Evolutionary conservation across 1,140 invertebrate genomes (phyloP), one percentile per base, ranked within the genome.

Genomic region (Drosophila lacertosa): DNA sequence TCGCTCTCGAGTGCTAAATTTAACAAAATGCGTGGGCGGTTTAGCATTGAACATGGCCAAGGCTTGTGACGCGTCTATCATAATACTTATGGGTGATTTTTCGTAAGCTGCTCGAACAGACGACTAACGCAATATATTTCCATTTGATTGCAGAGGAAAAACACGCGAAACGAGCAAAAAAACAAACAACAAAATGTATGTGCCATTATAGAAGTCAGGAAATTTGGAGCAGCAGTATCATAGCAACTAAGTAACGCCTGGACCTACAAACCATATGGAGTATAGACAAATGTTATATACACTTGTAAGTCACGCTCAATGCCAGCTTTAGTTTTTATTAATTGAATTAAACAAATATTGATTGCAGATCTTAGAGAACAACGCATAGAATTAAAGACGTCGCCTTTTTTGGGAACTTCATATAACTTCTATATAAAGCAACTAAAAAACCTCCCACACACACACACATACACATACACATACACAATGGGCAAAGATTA

Each of bases 401-500:
- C 48, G 33, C 32, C 51, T 33, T 33, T 40, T 67, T 71, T 40
- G 58, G 18, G 29, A 37, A 39, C 64, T 42, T 32, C 50, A 22
- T 26, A 48, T 20, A 48, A 20, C 16, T 29, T 29, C 7, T 53
- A 32, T 53, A 54, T 47, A 72, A 47, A 67, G 18, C 20, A 65
- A 51, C 45, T 48, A n/a, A 47, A 47, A 40, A 42, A 22, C 53
- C 16, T 33, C 35, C 50, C 72, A 69, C 45, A 37, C 48, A 60
- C 59, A 57, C 59, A 50, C 44, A 42, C 40, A 62, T 50, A 74
- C 3, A 53, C 15, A 71, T 15, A 53, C 18, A 32, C 15, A 70
- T 37, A 74, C 44, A 74, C 50, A 74, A 99, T 99, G 99, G 98
- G 97, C 32, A 99, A 99, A 93, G 98, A 99, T 92, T 99, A 99